These are phyloP conservation scores for Nerophis lumbriciformis DNA, from an alignment of 2,113 vertebrate species.

Conservation along the genomic window DNA sequence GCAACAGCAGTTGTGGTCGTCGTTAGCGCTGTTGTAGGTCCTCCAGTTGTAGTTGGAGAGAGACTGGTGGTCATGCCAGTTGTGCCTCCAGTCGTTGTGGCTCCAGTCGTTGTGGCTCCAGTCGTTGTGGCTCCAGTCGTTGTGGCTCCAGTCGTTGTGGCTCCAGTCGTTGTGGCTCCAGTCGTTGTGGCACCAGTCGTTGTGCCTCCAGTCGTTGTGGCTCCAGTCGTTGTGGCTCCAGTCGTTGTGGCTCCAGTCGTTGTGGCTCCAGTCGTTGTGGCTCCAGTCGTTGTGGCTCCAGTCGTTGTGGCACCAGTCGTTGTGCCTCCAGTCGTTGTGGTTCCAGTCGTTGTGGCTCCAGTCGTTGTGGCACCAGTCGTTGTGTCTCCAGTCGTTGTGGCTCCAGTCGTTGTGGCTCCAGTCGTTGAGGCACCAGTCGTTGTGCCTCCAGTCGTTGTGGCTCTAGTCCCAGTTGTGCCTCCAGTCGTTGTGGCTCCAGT, in stretches of 20 bases:
- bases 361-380: background rate
- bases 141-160: background rate
- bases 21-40: background rate
- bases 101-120: background rate
- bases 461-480: background rate
- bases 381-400: background rate
- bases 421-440: slow-evolving; percentile 2
- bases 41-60: slow-evolving; percentile 1
- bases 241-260: background rate
- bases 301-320: background rate
- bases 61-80: background rate
- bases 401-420: background rate
- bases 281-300: too few relatives aligned
- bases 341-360: background rate
- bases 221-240: background rate
- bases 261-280: background rate
- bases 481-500: background rate
- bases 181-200: background rate
- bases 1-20: accelerated
- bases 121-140: background rate
- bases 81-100: background rate
- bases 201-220: background rate
- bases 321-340: background rate
- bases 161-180: too few relatives aligned
- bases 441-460: background rate